Percentiles rank a stretch among this genome's conserved stretches.
Evolutionary conservation across 2,888 invertebrate genomes (phyloP).

Genomic region (Ormyrus nitidulus): DNA sequence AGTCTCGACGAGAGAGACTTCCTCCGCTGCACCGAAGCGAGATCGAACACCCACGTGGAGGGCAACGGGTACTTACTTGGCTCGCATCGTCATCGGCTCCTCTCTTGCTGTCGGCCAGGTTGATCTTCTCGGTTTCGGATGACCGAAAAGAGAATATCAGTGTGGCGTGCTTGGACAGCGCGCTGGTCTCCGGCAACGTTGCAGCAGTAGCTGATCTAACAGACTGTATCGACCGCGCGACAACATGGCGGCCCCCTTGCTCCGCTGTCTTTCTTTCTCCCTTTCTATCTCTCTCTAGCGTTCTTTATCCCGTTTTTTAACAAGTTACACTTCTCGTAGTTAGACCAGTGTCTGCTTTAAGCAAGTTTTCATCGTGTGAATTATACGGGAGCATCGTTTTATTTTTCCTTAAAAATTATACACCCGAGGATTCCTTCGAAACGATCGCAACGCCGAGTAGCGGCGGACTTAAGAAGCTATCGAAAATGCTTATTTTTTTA

Average conservation of each 20-base stretch:
- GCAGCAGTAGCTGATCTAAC: slow-evolving; percentile 10
- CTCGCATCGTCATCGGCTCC: slow-evolving; percentile 3
- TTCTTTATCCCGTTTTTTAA: no score
- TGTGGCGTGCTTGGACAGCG: not conserved
- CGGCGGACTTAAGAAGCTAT: no score
- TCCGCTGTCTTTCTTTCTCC: slow-evolving; percentile 59
- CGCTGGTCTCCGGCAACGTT: slow-evolving; percentile 3
- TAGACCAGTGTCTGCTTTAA: no score
- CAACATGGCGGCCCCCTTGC: slow-evolving; percentile 69
- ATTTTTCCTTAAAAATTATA: no score
- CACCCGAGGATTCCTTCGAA: no score
- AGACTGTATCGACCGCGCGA: slow-evolving; percentile 22
- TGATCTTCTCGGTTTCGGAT: not conserved
- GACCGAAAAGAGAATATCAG: not conserved
- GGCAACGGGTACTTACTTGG: slow-evolving; percentile 19
- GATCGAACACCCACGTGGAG: slow-evolving; percentile 33
- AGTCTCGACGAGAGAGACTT: slow-evolving; percentile 32
- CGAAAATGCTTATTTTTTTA: no score
- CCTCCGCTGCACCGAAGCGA: slow-evolving; percentile 5
- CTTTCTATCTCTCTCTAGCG: no score
- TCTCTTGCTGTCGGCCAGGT: not conserved
- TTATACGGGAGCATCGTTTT: no score
- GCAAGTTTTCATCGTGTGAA: no score
- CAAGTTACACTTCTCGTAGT: no score
- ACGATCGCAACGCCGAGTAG: no score